Evolutionary conservation across 2,797 vertebrate genomes (phyloP).

Genomic region (Dendrocincla tyrannina): DNA sequence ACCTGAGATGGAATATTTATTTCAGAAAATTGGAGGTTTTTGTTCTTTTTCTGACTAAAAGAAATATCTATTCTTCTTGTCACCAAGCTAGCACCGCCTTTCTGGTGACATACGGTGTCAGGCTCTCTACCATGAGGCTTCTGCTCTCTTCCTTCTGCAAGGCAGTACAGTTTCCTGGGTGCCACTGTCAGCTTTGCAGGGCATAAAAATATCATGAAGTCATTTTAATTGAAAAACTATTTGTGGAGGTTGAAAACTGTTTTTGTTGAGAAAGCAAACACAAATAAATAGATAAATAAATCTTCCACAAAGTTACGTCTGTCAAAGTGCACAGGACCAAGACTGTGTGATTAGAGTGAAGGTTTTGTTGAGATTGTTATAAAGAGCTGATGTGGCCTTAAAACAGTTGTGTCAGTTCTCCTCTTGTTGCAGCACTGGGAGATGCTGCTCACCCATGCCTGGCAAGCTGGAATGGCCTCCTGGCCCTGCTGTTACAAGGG

Average conservation of each 20-base stretch:
- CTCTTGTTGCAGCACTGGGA: neutral
- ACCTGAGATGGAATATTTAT: neutral
- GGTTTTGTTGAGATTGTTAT: neutral
- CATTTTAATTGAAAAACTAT: fast-evolving
- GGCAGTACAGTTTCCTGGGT: neutral
- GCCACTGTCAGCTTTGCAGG: neutral
- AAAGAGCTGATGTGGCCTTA: neutral
- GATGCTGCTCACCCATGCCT: neutral
- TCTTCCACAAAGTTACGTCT: neutral
- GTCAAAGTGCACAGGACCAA: neutral
- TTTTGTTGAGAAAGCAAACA: neutral
- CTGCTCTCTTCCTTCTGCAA: neutral
- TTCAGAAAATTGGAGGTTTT: neutral
- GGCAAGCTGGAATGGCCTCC: neutral
- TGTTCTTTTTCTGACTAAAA: neutral
- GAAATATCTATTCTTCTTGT: fast-evolving
- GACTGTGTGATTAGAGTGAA: neutral
- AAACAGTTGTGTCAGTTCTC: neutral
- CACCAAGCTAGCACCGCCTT: neutral
- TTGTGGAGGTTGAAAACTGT: neutral
- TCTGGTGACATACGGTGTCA: neutral
- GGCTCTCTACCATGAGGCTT: neutral
- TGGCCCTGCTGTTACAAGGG: fast-evolving
- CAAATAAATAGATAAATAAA: neutral
- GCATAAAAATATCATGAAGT: neutral